Evolutionary conservation across 2,797 vertebrate genomes (phyloP).

Genomic region (Xerus rutilus): DNA sequence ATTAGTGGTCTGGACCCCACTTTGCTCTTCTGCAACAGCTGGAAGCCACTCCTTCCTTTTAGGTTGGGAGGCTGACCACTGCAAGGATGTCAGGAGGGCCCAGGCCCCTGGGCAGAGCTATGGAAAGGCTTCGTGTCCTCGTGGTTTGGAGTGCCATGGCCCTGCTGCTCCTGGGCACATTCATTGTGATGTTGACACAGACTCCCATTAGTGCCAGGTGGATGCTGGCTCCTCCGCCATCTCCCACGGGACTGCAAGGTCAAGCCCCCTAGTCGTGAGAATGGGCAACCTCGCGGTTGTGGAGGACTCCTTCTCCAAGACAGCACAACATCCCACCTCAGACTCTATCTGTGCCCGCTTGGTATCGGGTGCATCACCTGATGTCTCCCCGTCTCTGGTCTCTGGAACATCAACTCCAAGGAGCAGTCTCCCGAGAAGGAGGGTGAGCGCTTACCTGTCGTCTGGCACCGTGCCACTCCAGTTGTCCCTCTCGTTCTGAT

Average conservation of each 20-base stretch:
- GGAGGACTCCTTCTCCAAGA: slow-evolving; percentile 35
- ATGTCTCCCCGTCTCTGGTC: slow-evolving; percentile 64
- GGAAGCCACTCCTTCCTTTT: not conserved
- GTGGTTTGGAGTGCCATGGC: accelerated
- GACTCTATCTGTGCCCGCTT: not conserved
- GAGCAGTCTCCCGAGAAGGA: slow-evolving; percentile 5
- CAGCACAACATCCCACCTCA: not conserved
- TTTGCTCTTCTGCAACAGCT: not conserved
- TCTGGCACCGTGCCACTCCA: not conserved
- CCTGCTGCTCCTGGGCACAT: accelerated
- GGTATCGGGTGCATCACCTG: slow-evolving; percentile 60
- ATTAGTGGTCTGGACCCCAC: not conserved
- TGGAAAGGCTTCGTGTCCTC: accelerated
- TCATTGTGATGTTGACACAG: accelerated
- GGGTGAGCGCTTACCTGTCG: slow-evolving; percentile 27
- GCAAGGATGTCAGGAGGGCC: accelerated
- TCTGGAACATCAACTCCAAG: slow-evolving; percentile 63
- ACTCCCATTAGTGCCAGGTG: not conserved
- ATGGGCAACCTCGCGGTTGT: not conserved
- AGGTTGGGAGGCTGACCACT: not conserved
- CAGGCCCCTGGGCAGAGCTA: accelerated
- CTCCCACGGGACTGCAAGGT: not conserved
- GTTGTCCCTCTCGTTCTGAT: not conserved
- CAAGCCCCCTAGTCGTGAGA: not conserved
- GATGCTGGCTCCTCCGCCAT: not conserved